These are phyloP conservation scores for Porphyrio hochstetteri DNA, from an alignment of 2,113 vertebrate genomes.

Conservation along the genomic window DNA sequence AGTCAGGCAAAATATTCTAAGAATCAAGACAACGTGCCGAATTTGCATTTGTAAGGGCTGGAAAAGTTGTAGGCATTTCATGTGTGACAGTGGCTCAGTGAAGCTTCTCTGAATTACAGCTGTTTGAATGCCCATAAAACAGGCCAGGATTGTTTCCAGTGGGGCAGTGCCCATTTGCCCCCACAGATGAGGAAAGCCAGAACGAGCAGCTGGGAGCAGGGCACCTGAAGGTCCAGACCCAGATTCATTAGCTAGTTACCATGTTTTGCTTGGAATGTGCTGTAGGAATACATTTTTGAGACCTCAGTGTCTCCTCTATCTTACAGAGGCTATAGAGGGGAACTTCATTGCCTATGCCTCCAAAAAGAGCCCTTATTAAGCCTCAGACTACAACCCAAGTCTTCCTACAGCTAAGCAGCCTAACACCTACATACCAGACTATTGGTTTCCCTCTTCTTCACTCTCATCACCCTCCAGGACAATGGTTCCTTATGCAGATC, in stretches of 20 bases:
- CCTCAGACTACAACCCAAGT: background rate
- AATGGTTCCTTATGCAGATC: background rate
- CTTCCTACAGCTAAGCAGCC: background rate
- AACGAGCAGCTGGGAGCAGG: background rate
- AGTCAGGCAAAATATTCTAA: slow-evolving; percentile 14
- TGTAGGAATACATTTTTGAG: background rate
- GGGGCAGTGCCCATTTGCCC: background rate
- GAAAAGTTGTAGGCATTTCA: background rate
- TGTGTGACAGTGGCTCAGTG: background rate
- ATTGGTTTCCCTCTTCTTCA: background rate
- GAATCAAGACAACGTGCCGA: background rate
- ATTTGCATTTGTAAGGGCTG: slow-evolving; percentile 19
- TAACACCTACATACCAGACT: background rate
- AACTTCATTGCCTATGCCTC: background rate
- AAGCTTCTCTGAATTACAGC: background rate
- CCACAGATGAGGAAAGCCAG: background rate
- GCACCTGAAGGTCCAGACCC: background rate
- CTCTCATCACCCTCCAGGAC: background rate
- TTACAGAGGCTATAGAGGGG: background rate
- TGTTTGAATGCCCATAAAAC: background rate
- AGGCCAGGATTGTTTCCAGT: background rate
- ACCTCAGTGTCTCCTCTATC: background rate
- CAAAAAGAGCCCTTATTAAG: background rate
- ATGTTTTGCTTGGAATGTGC: background rate
- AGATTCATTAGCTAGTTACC: background rate